phyloP scores from a whole-genome alignment of 2,888 invertebrate genomes.

The Eristalis pertinax region DNA sequence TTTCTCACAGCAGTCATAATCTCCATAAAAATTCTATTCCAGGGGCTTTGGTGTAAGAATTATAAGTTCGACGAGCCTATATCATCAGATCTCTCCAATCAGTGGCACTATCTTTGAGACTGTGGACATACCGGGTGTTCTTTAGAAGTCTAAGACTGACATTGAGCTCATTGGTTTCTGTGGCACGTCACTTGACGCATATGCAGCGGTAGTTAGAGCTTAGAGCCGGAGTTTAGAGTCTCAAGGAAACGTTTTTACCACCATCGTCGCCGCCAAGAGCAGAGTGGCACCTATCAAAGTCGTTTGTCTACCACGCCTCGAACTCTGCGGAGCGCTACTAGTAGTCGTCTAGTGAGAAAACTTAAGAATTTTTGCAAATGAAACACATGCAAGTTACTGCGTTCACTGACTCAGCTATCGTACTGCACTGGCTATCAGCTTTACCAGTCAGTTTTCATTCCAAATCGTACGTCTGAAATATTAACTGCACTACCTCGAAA shows the following conservation, averaged over 20 bases:
- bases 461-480: conserved; percentile 24
- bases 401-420: neutral
- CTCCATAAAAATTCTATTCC: conserved; percentile 60
- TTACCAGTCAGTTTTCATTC: neutral
- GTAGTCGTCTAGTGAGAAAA: no score
- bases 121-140: neutral
- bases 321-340: conserved; percentile 10
- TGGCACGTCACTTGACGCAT: conserved; percentile 46
- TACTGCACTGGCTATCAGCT: conserved; percentile 9
- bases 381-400: conserved; percentile 31
- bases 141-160: neutral
- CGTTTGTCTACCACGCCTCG: conserved; percentile 28
- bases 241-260: neutral
- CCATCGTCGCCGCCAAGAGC: conserved; percentile 16
- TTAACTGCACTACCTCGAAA: conserved; percentile 30
- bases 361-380: conserved; percentile 30
- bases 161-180: conserved; percentile 30
- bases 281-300: conserved; percentile 13
- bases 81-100: conserved; percentile 20
- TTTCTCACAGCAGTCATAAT: conserved; percentile 61
- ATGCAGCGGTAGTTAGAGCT: no score
- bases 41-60: conserved; percentile 61
- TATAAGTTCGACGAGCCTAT: conserved; percentile 58
- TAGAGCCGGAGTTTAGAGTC: no score
- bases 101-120: conserved; percentile 16